phyloP scores from a whole-genome alignment of 2,113 vertebrate species.

The Perccottus glenii region DNA sequence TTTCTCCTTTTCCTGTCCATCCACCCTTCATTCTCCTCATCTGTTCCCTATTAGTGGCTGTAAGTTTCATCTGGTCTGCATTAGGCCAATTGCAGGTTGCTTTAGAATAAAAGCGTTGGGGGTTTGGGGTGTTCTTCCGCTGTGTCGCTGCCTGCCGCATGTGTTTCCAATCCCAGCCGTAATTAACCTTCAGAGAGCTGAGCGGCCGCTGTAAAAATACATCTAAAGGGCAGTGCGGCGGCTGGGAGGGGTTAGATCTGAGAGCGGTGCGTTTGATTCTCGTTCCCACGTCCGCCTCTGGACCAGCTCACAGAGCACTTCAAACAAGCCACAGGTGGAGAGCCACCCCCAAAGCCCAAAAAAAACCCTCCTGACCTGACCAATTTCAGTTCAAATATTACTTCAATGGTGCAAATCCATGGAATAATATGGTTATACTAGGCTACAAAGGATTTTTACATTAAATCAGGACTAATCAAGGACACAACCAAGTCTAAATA shows the following conservation, averaged over 20 bases:
- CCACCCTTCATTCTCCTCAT: background rate
- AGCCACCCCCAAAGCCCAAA: background rate
- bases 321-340: conserved; percentile 27
- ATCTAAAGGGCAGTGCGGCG: conserved; percentile 58
- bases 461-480: too few relatives aligned
- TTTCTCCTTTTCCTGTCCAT: background rate
- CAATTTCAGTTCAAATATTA: too few relatives aligned
- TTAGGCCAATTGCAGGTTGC: conserved; percentile 6
- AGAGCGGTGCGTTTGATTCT: conserved; percentile 54
- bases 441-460: too few relatives aligned
- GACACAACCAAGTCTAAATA: too few relatives aligned
- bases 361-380: too few relatives aligned
- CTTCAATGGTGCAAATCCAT: too few relatives aligned
- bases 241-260: conserved; percentile 47
- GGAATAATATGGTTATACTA: too few relatives aligned
- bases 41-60: conserved; percentile 4
- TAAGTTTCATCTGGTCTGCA: background rate
- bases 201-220: conserved; percentile 75
- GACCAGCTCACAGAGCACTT: conserved; percentile 21
- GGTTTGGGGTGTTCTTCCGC: conserved; percentile 8
- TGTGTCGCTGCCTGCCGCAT: conserved; percentile 31
- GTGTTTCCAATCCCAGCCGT: conserved; percentile 83
- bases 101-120: background rate
- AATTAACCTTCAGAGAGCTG: conserved; percentile 80
- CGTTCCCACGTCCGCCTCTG: conserved; percentile 51